Percentiles rank a stretch among this genome's conserved stretches.
Evolutionary conservation across 2,888 invertebrate genomes (phyloP).

Genomic region (Hololepta plana): DNA sequence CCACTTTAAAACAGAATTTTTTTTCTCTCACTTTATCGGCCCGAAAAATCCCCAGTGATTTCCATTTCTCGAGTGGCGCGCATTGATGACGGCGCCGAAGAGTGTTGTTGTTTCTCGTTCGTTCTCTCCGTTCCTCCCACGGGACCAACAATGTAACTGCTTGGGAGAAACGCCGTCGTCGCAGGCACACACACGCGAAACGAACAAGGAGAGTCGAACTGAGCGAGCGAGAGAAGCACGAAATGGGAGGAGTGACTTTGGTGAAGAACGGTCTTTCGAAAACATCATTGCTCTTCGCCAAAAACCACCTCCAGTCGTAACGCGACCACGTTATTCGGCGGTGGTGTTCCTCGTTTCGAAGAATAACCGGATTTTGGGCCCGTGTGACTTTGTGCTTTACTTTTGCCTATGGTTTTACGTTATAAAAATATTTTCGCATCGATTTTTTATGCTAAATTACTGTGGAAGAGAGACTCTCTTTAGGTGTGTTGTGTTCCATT

Average conservation of each 20-base stretch:
- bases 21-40: too few species aligned
- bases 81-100: constrained; percentile 20
- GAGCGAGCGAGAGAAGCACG: not conserved
- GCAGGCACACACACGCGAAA: constrained; percentile 13
- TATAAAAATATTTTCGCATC: too few species aligned
- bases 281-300: constrained; percentile 18
- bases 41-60: too few species aligned
- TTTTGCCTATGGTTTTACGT: too few species aligned
- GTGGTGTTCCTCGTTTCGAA: too few species aligned
- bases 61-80: constrained; percentile 17
- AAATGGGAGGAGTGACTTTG: constrained; percentile 24
- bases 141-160: constrained; percentile 14
- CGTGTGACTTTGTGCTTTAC: too few species aligned
- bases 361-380: too few species aligned
- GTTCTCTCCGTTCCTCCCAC: constrained; percentile 19
- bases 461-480: too few species aligned
- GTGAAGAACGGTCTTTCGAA: constrained; percentile 16
- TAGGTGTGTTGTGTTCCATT: too few species aligned
- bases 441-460: too few species aligned
- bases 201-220: constrained; percentile 11
- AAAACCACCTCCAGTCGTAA: constrained; percentile 19
- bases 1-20: too few species aligned
- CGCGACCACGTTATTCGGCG: constrained; percentile 16
- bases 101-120: constrained; percentile 15
- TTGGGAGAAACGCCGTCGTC: constrained; percentile 18